These are phyloP conservation scores for Myioborus miniatus DNA, from an alignment of 2,797 vertebrate genomes.

Conservation along the genomic window DNA sequence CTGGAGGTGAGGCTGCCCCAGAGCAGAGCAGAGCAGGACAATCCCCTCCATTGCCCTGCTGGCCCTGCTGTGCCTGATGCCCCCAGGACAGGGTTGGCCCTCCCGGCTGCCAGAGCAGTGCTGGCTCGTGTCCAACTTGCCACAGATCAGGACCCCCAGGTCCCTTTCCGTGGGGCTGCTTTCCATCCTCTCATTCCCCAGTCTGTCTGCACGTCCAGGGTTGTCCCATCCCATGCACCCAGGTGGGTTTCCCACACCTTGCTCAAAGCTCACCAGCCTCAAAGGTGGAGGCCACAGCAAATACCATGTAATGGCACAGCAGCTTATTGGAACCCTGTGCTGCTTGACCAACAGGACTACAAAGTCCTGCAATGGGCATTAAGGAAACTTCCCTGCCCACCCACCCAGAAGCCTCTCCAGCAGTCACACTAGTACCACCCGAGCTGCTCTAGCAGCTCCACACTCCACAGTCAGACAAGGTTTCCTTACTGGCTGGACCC, in stretches of 20 bases:
- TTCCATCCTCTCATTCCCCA: background rate
- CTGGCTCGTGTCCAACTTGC: accelerated
- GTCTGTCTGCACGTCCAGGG: accelerated
- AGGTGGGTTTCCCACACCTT: background rate
- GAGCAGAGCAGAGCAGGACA: background rate
- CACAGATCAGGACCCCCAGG: accelerated
- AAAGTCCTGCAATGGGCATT: accelerated
- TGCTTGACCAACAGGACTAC: background rate
- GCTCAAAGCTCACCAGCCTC: background rate
- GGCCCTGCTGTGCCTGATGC: background rate
- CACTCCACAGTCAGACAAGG: background rate
- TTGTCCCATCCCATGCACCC: accelerated
- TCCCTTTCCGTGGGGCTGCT: accelerated
- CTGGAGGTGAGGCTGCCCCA: background rate
- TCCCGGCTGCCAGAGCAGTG: background rate
- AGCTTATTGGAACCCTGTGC: background rate
- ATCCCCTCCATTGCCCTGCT: background rate
- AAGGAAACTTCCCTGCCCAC: background rate
- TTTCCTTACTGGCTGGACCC: accelerated
- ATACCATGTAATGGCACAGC: accelerated
- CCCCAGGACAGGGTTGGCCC: background rate
- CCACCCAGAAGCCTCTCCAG: background rate
- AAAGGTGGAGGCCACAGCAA: background rate
- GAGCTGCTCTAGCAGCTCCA: background rate
- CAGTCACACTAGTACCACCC: too few species aligned